Base-by-base conservation (phyloP, 2,888 invertebrate species). In the Yponomeuta cagnagella region DNA sequence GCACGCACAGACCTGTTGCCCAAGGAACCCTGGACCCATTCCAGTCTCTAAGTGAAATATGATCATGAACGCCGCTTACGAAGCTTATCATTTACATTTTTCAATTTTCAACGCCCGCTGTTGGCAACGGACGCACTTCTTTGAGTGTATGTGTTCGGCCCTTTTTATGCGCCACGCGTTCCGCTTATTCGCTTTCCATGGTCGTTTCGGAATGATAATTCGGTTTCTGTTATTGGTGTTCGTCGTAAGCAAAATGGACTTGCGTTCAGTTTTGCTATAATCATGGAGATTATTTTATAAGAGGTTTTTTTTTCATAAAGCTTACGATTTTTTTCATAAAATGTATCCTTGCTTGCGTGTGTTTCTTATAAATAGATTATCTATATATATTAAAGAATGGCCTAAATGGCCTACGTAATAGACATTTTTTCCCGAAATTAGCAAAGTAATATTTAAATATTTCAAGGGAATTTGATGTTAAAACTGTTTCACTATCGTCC, bases 81-180 rank as follows among this genome's bases (percentile, higher is more conserved):
- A 69, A 70, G 73, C 73, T 90, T 90, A 90, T 88, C 89, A 90
- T 92, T 90, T 87, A 90, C 86, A 90, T 90, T 91, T 92, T 91
- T 91, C 91, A 91, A 90, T 91, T 86, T 81, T 75, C 83, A 79
- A 75, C 76, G 73, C 79, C 76, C 78, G 77, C 80, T 90, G 90
- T 90, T 43, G 43, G 43, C 43, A 43, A 8, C 90, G 90, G 89
- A 81, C 80, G 81, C 43, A 15, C 8, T 68, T 9, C 33, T 15
- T 33, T 43, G 68, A 23, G 33, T 68, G 48, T 68, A 37, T 70
- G 65, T 48, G 65, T 71, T 71, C 69, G 48, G 48, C 63, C 68
- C 64, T 68, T 68, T 31, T 31, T 33, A 33, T 65, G 12, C 33
- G 65, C 10, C 31, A 48, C 43, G 68, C 48, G n/a, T 33, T n/a